Percentiles rank a stretch among this genome's conserved stretches.
These are phyloP conservation scores for Cheilosia grossa DNA, from an alignment of 2,888 invertebrate genomes.

Conservation along the genomic window DNA sequence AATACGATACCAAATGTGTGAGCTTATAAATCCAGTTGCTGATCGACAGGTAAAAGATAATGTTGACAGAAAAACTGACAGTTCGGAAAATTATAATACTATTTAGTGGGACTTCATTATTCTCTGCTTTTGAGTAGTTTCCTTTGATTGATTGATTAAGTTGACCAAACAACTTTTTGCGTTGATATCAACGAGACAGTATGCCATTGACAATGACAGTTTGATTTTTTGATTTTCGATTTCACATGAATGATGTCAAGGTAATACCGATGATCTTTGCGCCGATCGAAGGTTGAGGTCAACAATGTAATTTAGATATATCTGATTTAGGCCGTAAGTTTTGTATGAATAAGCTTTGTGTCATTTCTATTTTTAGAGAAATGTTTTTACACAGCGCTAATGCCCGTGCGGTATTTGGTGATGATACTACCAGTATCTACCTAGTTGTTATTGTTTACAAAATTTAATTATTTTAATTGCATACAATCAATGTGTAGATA, in stretches of 20 bases:
- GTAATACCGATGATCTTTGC: conserved; percentile 8
- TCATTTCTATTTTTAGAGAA: conserved; percentile 48
- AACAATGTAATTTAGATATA: conserved; percentile 28
- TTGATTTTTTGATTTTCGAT: background rate
- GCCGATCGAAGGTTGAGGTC: conserved; percentile 34
- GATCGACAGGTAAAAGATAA: conserved; percentile 67
- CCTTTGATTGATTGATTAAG: conserved; percentile 4
- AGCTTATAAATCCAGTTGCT: conserved; percentile 72
- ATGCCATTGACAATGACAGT: background rate
- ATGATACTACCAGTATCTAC: background rate
- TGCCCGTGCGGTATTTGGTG: conserved; percentile 2
- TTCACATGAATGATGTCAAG: conserved; percentile 33
- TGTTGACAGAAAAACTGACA: conserved; percentile 20
- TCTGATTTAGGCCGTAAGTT: background rate
- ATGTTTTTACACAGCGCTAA: background rate
- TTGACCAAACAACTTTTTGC: background rate
- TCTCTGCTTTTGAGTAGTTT: background rate
- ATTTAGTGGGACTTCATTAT: background rate
- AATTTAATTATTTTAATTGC: conserved; percentile 49
- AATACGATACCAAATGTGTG: conserved; percentile 71
- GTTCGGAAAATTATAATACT: background rate
- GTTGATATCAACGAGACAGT: background rate
- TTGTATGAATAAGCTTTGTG: background rate
- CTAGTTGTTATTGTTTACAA: conserved; percentile 11
- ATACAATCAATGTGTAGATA: conserved; percentile 29